phyloP scores from a whole-genome alignment of 2,888 invertebrate genomes.

The Labia minor region DNA sequence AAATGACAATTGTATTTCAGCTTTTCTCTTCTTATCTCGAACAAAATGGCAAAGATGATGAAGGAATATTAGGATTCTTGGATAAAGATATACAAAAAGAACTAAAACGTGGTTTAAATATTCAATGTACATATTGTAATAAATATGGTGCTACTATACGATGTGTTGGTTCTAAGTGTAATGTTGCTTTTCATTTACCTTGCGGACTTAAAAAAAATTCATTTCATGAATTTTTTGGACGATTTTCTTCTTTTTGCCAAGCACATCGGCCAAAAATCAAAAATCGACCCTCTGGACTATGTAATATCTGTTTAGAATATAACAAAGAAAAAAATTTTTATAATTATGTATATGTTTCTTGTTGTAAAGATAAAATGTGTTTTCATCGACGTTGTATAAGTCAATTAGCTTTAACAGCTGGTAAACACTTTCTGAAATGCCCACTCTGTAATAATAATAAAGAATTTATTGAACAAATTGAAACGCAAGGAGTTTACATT shows the following conservation, averaged over 20 bases:
- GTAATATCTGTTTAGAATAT: conserved; percentile 58
- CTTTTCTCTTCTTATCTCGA: conserved; percentile 56
- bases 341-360: conserved; percentile 56
- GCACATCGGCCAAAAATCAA: conserved; percentile 48
- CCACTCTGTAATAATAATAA: conserved; percentile 67
- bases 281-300: conserved; percentile 38
- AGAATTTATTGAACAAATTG: conserved; percentile 49
- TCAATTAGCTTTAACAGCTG: conserved; percentile 60
- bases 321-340: conserved; percentile 39
- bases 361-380: conserved; percentile 64
- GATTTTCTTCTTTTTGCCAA: conserved; percentile 51
- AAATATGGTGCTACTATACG: conserved; percentile 58
- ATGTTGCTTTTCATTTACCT: conserved; percentile 58
- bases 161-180: conserved; percentile 54
- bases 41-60: conserved; percentile 54
- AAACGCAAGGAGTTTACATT: conserved; percentile 60
- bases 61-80: conserved; percentile 65
- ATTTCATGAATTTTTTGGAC: conserved; percentile 51
- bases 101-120: conserved; percentile 46
- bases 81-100: conserved; percentile 57
- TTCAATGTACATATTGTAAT: conserved; percentile 65
- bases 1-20: conserved; percentile 42
- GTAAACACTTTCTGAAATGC: conserved; percentile 68
- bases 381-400: conserved; percentile 59
- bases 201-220: conserved; percentile 57